Percentiles rank a stretch among this genome's conserved stretches.
phyloP scores from a whole-genome alignment of 2,797 vertebrate species.

The Hydrophis major region DNA sequence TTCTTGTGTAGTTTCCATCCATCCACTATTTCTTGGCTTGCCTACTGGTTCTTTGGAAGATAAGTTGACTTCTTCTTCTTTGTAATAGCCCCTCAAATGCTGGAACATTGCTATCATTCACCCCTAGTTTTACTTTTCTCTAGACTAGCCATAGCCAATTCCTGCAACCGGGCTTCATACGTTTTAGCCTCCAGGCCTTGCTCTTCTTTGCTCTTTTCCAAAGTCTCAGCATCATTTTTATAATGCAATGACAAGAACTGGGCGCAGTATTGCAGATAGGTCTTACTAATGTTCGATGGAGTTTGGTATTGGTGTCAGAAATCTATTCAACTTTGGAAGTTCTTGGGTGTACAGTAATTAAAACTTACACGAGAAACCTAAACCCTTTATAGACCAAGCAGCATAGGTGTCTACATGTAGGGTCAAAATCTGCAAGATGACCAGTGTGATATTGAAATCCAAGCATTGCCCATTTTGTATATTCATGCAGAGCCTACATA shows the following conservation, averaged over 20 bases:
- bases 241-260: not conserved
- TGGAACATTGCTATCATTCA: not conserved
- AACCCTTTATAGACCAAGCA: not conserved
- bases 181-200: not conserved
- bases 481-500: not conserved
- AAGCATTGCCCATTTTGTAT: not conserved
- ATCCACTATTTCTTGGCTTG: not conserved
- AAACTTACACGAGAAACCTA: not conserved
- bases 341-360: not conserved
- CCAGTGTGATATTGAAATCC: not conserved
- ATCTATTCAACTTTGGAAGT: not conserved
- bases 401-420: not conserved
- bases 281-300: not conserved
- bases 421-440: not conserved
- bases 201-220: not conserved
- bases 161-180: not conserved
- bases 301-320: not conserved
- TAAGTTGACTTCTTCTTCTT: not conserved
- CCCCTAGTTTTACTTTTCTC: not conserved
- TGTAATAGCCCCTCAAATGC: not conserved
- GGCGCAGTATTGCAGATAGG: not conserved
- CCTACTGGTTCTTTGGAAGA: not conserved
- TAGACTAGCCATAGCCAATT: not conserved
- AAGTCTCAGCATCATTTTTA: not conserved
- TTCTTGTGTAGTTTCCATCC: not conserved